phyloP scores from a whole-genome alignment of 2,797 vertebrate genomes.

The Falco naumanni region DNA sequence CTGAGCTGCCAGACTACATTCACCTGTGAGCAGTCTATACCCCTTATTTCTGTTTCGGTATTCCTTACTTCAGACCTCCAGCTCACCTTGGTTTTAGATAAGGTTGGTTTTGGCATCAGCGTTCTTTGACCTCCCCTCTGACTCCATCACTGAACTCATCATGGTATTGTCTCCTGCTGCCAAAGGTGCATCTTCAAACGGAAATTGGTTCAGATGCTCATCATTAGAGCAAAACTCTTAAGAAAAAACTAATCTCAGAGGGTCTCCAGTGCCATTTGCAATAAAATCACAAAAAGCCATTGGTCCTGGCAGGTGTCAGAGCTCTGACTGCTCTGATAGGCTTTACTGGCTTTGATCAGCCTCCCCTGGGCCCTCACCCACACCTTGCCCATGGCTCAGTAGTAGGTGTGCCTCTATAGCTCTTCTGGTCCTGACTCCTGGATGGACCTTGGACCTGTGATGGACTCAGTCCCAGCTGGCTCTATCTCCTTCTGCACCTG shows the following conservation, averaged over 20 bases:
- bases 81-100: background rate
- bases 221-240: background rate
- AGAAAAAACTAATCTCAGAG: background rate
- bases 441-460: background rate
- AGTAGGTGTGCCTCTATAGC: background rate
- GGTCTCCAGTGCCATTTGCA: background rate
- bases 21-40: background rate
- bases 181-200: background rate
- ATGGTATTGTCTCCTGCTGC: background rate
- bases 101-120: background rate
- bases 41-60: background rate
- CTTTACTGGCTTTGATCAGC: background rate
- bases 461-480: background rate
- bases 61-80: background rate
- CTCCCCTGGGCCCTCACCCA: background rate
- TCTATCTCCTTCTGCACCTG: background rate
- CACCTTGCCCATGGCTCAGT: background rate
- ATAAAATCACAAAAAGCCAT: background rate
- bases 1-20: background rate
- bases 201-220: background rate
- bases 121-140: background rate
- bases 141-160: background rate
- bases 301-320: background rate
- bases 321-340: background rate
- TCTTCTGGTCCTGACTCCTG: background rate